Base-by-base conservation (phyloP, 1,140 invertebrate species). In the Leptinotarsa texana region DNA sequence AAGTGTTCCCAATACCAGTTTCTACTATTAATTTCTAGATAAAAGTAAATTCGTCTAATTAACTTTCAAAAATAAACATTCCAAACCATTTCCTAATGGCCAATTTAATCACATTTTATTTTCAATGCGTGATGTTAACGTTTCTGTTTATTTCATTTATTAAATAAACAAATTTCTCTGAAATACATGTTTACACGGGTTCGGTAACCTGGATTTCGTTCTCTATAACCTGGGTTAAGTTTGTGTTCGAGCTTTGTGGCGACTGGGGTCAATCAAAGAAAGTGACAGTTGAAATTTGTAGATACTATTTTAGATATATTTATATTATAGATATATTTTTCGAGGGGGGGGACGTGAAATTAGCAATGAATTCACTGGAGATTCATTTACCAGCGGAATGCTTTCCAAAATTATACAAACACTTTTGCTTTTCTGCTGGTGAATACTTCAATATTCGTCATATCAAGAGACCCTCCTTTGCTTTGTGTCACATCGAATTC, bases 11-110 rank as follows among this genome's bases (percentile, higher is more conserved):
- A 57, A 57, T 57, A 18, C 51, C 51, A 57, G 15, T 57, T 57
- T 57, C 51, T 5, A 57, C 51, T 57, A 57, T 57, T 57, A 57
- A 18, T 57, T 57, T 17, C 51, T 8, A 15, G n/a, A 57, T 57
- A 57, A 57, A 17, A 57, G 51, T 57, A 18, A 57, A 57, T 57
- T 57, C 51, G n/a, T 57, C 51, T 57, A 57, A 57, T 57, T 57
- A 57, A 57, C 51, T 57, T 57, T 8, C 13, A 57, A 57, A 57
- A 57, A 57, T 18, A 57, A 57, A 57, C 51, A 57, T 57, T 57
- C 51, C 51, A 18, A 57, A 57, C 15, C 51, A 18, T 57, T 57
- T 57, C n/a, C n/a, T 17, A 57, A 57, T 57, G 51, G 15, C 51
- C 51, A 18, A 13, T 57, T 57, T 57, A 57, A 15, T 57, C 51